Evolutionary conservation across 2,113 vertebrate genomes (phyloP).

Genomic region (Megaceryle torquata): DNA sequence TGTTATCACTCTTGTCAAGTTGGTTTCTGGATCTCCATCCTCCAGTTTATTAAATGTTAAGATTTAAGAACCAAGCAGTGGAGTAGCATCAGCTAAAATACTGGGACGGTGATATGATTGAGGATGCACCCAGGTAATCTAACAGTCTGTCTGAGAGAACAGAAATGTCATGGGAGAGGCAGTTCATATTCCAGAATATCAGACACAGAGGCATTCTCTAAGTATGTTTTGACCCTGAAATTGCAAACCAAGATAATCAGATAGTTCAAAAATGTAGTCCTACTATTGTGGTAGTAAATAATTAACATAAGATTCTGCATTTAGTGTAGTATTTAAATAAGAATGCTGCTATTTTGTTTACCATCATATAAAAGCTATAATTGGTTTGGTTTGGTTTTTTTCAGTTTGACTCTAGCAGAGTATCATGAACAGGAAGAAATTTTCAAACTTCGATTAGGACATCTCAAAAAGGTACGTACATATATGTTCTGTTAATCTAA

Average conservation of each 20-base stretch:
- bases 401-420: slow-evolving; percentile 95
- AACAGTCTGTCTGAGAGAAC: neutral
- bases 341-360: neutral
- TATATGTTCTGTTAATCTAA: neutral
- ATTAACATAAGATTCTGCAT: neutral
- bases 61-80: neutral
- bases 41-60: neutral
- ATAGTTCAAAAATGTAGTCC: neutral
- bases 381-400: slow-evolving; percentile 2
- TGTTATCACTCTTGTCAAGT: neutral
- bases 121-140: neutral
- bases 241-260: neutral
- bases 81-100: neutral
- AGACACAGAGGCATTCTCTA: neutral
- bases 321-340: neutral
- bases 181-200: neutral
- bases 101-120: neutral
- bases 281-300: neutral
- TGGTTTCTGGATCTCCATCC: neutral
- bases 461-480: slow-evolving; percentile 94
- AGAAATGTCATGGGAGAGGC: neutral
- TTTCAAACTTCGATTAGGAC: slow-evolving; percentile 96
- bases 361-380: neutral
- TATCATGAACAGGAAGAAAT: slow-evolving; percentile 99
- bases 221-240: neutral